A percentile compares a stretch with the other conserved stretches of the same genome.
These are phyloP conservation scores for Hirundo rustica DNA, from an alignment of 2,797 vertebrate genomes.

Conservation along the genomic window DNA sequence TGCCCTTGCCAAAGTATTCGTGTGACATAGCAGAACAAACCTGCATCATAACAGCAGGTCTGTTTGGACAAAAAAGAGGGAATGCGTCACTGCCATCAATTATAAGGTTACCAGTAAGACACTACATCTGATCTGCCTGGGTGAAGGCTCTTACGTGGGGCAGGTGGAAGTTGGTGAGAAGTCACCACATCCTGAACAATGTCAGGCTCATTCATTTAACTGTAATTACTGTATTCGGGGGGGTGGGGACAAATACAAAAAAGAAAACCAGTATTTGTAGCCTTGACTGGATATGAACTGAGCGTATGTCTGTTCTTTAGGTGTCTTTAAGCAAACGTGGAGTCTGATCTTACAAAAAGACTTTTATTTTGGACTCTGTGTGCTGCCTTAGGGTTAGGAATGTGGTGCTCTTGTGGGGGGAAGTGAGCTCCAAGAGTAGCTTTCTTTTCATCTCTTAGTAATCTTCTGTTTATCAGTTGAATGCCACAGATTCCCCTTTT, in stretches of 20 bases:
- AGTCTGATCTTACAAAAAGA: constrained; percentile 80
- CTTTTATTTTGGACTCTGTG: constrained; percentile 82
- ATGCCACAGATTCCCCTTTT: constrained; percentile 80
- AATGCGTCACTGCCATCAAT: constrained; percentile 85
- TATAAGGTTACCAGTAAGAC: constrained; percentile 78
- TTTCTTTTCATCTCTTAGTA: constrained; percentile 81
- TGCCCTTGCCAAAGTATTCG: constrained; percentile 97
- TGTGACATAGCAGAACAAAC: constrained; percentile 80
- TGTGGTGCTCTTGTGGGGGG: constrained; percentile 82
- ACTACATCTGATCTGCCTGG: constrained; percentile 81
- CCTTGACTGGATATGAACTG: constrained; percentile 81
- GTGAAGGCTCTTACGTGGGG: constrained; percentile 64
- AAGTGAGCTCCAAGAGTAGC: constrained; percentile 81
- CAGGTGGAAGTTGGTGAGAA: constrained; percentile 71
- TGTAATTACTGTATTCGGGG: constrained; percentile 85
- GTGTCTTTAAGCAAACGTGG: constrained; percentile 83
- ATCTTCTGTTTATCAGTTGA: constrained; percentile 78
- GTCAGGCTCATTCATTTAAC: constrained; percentile 80
- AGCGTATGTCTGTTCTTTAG: constrained; percentile 82
- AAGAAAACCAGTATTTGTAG: constrained; percentile 80
- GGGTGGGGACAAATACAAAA: constrained; percentile 64
- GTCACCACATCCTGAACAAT: constrained; percentile 72
- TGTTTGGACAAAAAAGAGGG: constrained; percentile 76
- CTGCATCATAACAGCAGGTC: constrained; percentile 68
- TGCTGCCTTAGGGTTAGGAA: constrained; percentile 82